Conservation (phyloP, 2,113 vertebrate genomes). For the Gasterosteus nipponicus region DNA sequence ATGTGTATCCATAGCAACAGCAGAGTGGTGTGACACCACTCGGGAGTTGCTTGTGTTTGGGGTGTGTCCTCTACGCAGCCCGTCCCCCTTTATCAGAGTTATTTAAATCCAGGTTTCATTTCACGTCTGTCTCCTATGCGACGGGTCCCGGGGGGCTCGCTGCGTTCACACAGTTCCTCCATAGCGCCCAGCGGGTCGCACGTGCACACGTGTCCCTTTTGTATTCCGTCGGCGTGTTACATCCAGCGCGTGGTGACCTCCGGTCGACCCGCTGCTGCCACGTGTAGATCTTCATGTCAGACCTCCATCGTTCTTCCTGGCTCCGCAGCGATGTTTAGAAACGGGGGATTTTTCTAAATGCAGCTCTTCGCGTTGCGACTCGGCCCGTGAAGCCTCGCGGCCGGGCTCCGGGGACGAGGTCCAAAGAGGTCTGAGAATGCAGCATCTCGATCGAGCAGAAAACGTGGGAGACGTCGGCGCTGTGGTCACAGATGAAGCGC, state of each 20-base stretch:
- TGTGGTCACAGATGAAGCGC: conserved; percentile 8
- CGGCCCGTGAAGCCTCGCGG: conserved; percentile 1
- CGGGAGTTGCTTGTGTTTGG: conserved; percentile 68
- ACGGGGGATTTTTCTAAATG: conserved; percentile 50
- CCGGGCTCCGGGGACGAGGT: too few relatives aligned
- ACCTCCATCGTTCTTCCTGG: conserved; percentile 63
- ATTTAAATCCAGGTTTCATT: not conserved
- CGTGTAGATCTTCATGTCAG: not conserved
- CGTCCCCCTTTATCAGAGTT: not conserved
- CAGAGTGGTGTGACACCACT: conserved; percentile 68
- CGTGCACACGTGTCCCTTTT: conserved; percentile 20
- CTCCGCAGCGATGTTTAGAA: conserved; percentile 49
- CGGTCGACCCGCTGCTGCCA: too few relatives aligned
- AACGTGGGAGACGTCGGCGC: not conserved
- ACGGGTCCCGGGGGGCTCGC: not conserved
- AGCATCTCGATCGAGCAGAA: not conserved
- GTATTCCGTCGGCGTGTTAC: conserved; percentile 7
- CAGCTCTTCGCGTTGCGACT: conserved; percentile 64
- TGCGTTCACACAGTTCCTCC: not conserved
- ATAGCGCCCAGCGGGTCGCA: not conserved
- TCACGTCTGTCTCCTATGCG: not conserved
- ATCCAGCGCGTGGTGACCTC: conserved; percentile 37
- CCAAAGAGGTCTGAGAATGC: too few relatives aligned
- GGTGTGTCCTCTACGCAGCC: conserved; percentile 52
- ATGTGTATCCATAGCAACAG: conserved; percentile 74